Evolutionary conservation across 2,888 invertebrate genomes (phyloP).

Genomic region (Drosophila cognata): DNA sequence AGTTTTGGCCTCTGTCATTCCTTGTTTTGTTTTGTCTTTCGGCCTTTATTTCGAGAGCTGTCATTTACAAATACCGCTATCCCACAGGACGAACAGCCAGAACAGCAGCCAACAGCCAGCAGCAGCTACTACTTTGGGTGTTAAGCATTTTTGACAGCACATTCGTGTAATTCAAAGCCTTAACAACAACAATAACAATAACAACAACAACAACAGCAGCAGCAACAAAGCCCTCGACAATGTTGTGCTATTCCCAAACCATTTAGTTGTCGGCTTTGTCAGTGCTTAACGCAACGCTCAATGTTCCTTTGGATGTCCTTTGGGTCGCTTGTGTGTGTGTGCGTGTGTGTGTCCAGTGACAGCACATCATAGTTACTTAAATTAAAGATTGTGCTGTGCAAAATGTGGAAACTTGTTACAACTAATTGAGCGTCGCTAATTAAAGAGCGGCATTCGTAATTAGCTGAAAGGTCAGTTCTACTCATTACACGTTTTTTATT

Average conservation of each 20-base stretch:
- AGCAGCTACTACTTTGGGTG: constrained; percentile 44
- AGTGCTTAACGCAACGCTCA: constrained; percentile 35
- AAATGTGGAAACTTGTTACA: constrained; percentile 8
- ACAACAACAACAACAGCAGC: background rate
- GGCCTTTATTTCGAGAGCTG: constrained; percentile 45
- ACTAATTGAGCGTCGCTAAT: constrained; percentile 34
- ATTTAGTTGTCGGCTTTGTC: constrained; percentile 72
- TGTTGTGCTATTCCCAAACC: constrained; percentile 51
- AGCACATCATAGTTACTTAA: constrained; percentile 25
- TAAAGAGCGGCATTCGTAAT: constrained; percentile 18
- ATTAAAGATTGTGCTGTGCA: constrained; percentile 25
- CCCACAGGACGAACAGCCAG: constrained; percentile 28
- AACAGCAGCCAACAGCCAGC: background rate
- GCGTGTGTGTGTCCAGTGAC: constrained; percentile 25
- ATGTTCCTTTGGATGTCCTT: constrained; percentile 2
- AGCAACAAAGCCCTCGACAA: constrained; percentile 4
- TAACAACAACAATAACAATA: constrained; percentile 12
- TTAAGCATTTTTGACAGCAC: constrained; percentile 72
- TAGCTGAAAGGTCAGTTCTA: constrained; percentile 11
- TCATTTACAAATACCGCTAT: constrained; percentile 57
- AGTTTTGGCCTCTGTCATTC: constrained; percentile 31
- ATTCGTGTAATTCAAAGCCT: constrained; percentile 71
- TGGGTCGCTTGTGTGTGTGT: background rate
- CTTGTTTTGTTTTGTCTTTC: constrained; percentile 18
- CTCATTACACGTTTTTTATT: background rate